Conservation (phyloP, 2,888 invertebrate species). For the Nephrocerus scutellatus region DNA sequence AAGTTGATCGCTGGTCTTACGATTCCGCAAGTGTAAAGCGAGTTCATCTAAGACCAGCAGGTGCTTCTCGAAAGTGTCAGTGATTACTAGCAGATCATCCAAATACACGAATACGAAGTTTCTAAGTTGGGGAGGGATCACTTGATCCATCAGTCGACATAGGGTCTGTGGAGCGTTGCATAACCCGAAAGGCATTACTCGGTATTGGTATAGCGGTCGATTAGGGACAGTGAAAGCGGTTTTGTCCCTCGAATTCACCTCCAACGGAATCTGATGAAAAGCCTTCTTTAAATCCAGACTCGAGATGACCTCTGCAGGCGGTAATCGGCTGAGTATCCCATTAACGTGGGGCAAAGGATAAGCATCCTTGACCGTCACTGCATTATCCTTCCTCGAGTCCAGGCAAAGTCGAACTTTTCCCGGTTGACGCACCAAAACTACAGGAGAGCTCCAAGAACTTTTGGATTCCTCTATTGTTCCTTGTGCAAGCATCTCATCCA, state of each 20-base stretch:
- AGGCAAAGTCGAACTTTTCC: conserved; percentile 24
- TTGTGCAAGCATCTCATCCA: too few relatives aligned
- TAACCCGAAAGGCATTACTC: conserved; percentile 8
- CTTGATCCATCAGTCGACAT: conserved; percentile 10
- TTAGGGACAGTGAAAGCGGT: conserved; percentile 9
- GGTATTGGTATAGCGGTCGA: conserved; percentile 9
- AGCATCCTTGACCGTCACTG: conserved; percentile 20
- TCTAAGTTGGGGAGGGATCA: conserved; percentile 11
- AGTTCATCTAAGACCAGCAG: conserved; percentile 10
- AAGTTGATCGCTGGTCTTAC: conserved; percentile 18
- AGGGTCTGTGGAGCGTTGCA: conserved; percentile 5
- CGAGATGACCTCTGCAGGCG: conserved; percentile 9
- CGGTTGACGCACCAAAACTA: conserved; percentile 23
- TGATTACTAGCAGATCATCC: conserved; percentile 15
- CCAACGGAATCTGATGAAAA: conserved; percentile 9
- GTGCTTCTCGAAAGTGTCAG: conserved; percentile 13
- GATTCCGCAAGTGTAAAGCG: conserved; percentile 7
- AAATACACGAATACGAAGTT: conserved; percentile 18
- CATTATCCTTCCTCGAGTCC: conserved; percentile 26
- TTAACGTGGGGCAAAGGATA: conserved; percentile 10
- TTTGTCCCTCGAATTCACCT: conserved; percentile 5
- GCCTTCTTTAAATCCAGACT: conserved; percentile 14
- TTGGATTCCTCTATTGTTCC: too few relatives aligned
- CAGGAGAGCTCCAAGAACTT: conserved; percentile 29
- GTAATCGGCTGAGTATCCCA: conserved; percentile 7